A percentile compares a stretch with the other conserved stretches of the same genome.
Evolutionary conservation across 2,888 invertebrate genomes (phyloP).

Genomic region (Geotrupes spiniger): DNA sequence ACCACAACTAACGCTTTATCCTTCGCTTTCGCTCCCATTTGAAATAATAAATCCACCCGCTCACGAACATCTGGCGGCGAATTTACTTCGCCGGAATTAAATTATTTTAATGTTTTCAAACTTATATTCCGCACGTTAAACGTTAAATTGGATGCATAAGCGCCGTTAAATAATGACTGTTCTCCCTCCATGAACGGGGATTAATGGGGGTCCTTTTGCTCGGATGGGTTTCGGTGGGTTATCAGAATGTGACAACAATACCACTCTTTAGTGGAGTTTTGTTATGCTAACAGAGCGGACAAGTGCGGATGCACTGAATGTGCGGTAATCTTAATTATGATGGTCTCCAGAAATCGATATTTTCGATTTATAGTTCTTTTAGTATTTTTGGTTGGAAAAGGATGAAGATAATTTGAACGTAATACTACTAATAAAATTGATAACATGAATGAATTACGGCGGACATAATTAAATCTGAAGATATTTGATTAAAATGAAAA

Average conservation of each 20-base stretch:
- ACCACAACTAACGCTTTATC: slow-evolving; percentile 3
- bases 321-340: too few species aligned
- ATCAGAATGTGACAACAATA: slow-evolving; percentile 30
- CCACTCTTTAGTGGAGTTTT: slow-evolving; percentile 29
- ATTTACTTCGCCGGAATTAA: slow-evolving; percentile 1
- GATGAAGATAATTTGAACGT: too few species aligned
- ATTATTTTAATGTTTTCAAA: background rate
- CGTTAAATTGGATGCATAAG: too few species aligned
- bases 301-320: background rate
- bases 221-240: slow-evolving; percentile 18
- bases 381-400: too few species aligned
- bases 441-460: too few species aligned
- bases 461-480: too few species aligned
- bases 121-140: background rate
- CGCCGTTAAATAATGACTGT: background rate
- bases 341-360: too few species aligned
- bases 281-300: slow-evolving; percentile 25
- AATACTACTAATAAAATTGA: too few species aligned
- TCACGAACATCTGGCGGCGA: slow-evolving; percentile 1
- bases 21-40: slow-evolving; percentile 1
- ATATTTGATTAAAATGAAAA: too few species aligned
- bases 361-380: too few species aligned
- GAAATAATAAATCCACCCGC: slow-evolving; percentile 1
- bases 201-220: slow-evolving; percentile 9
- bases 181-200: background rate